A percentile compares a stretch with the other conserved stretches of the same genome.
Conservation (phyloP, 2,888 invertebrate genomes). For the Laspeyria flexula region DNA sequence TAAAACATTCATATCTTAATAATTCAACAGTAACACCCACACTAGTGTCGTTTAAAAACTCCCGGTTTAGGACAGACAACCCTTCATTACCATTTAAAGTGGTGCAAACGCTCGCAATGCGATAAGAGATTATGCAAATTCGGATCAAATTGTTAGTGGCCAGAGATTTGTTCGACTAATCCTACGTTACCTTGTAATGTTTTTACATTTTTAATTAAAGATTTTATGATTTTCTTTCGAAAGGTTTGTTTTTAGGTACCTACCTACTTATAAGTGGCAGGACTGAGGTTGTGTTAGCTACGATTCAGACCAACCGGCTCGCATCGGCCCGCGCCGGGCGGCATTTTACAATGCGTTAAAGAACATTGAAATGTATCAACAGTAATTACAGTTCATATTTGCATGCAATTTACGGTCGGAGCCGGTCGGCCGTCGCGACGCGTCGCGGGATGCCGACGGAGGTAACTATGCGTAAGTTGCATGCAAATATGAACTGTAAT, state of each 20-base stretch:
- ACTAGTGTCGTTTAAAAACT: slow-evolving; percentile 26
- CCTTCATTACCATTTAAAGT: slow-evolving; percentile 77
- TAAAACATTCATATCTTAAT: slow-evolving; percentile 38
- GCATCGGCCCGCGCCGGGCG: too few species aligned
- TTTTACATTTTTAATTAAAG: slow-evolving; percentile 23
- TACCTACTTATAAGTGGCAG: not conserved
- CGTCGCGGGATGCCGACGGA: too few species aligned
- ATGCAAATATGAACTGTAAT: too few species aligned
- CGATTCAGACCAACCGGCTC: too few species aligned
- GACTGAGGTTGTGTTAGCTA: too few species aligned
- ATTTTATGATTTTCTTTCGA: slow-evolving; percentile 7
- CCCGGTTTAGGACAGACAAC: slow-evolving; percentile 35
- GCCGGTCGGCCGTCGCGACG: too few species aligned
- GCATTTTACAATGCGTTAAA: too few species aligned
- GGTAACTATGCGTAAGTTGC: too few species aligned
- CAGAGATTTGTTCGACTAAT: slow-evolving; percentile 33
- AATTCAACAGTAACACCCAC: slow-evolving; percentile 22
- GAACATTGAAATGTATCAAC: too few species aligned
- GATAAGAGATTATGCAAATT: slow-evolving; percentile 47
- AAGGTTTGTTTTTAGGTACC: not conserved
- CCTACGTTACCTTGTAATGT: slow-evolving; percentile 19
- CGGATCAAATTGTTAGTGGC: slow-evolving; percentile 70
- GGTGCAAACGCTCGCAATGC: slow-evolving; percentile 59
- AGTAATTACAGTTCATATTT: too few species aligned
- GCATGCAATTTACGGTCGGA: too few species aligned